Evolutionary conservation across 2,888 invertebrate species (phyloP), one percentile per base, ranked within the genome.

Genomic region (Clivina fossor): DNA sequence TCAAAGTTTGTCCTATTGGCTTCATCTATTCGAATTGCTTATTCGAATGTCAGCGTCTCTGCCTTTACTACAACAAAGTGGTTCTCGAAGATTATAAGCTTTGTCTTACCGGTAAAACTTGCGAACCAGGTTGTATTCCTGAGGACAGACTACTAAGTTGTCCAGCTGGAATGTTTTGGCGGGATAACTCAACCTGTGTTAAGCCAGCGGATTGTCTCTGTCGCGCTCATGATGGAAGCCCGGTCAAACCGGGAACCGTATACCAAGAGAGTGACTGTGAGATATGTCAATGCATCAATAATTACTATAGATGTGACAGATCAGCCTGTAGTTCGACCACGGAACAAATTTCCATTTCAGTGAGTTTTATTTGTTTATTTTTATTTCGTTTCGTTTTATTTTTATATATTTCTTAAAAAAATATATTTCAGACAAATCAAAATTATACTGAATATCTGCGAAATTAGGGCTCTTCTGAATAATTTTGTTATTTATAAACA

Each of bases 201-300:
- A 75, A 81, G 0, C 68, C 78, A 9, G 79, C 81, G 30, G 86
- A 90, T 66, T 94, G 93, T 66, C 83, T 88, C 8, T 94, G 93
- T 68, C 76, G 79, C 55, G 81, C 85, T 32, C 76, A 78, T 9
- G 71, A 81, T 11, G 87, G 87, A 16, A 74, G 78, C 40, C 44
- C 44, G 8, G 35, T 69, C 2, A 73, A 89, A 83, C 90, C 93
- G 0, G 86, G 88, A 13, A 82, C 82, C 47, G 78, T 84, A 0
- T 70, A 80, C 2, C 64, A 72, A 9, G 81, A 82, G 63, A 75
- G 76, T 1, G 81, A 81, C 0, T 89, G 88, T 66, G 80, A 83
- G 64, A 77, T 81, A 9, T 93, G 93, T 66, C 91, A 91, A 63
- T 93, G 93, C 64, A 75, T 89, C 4, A 80, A 88, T 66, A 91